Conservation (phyloP, 2,797 vertebrate species). For the Acomys russatus region DNA sequence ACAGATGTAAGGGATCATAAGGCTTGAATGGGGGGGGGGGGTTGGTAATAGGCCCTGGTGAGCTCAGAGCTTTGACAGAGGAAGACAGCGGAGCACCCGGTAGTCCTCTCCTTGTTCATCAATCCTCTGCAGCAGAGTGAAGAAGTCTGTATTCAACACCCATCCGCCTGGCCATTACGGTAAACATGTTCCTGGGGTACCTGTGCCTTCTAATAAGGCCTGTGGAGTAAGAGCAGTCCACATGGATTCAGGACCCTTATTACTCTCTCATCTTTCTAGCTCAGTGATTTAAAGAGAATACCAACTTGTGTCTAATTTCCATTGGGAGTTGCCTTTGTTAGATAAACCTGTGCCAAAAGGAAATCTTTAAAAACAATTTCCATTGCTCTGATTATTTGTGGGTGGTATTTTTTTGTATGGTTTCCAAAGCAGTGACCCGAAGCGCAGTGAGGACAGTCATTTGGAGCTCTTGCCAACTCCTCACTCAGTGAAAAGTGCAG, state of each 20-base stretch:
- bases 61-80: neutral
- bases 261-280: conserved; percentile 36
- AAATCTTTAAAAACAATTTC: conserved; percentile 82
- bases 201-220: neutral
- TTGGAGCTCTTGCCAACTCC: conserved; percentile 58
- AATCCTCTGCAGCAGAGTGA: neutral
- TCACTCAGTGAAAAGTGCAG: conserved; percentile 44
- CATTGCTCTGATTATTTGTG: conserved; percentile 74
- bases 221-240: neutral
- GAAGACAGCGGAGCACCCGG: neutral
- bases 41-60: neutral
- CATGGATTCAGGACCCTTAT: neutral
- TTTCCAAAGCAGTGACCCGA: conserved; percentile 77
- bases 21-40: neutral
- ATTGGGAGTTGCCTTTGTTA: conserved; percentile 75
- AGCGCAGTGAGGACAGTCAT: conserved; percentile 67
- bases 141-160: neutral
- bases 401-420: conserved; percentile 75
- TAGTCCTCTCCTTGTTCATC: neutral
- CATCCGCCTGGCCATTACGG: neutral
- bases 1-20: neutral
- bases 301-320: conserved; percentile 71
- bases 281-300: conserved; percentile 72
- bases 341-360: conserved; percentile 70
- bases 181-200: neutral